phyloP scores from a whole-genome alignment of 2,888 invertebrate species.

The Spisula solida region DNA sequence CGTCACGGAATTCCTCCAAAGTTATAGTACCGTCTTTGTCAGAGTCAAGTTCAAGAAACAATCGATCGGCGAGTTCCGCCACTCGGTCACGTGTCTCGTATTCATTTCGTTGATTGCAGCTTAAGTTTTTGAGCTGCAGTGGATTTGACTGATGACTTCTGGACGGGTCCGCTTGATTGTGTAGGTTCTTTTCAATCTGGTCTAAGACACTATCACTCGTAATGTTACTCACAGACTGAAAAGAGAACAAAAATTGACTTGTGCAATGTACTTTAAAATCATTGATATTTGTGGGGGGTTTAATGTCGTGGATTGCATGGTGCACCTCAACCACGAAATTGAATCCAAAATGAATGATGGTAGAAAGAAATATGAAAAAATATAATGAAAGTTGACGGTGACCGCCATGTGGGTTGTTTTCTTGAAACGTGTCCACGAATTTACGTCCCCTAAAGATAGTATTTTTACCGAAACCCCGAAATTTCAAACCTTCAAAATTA shows the following conservation, averaged over 20 bases:
- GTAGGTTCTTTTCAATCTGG: constrained; percentile 59
- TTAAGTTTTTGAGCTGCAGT: not conserved
- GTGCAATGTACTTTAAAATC: too few relatives aligned
- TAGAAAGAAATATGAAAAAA: too few relatives aligned
- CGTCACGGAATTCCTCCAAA: constrained; percentile 68
- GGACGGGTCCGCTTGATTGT: constrained; percentile 29
- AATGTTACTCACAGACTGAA: constrained; percentile 69
- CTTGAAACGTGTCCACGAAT: too few relatives aligned
- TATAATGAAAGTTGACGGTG: too few relatives aligned
- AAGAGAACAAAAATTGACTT: constrained; percentile 8
- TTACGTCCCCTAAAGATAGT: too few relatives aligned
- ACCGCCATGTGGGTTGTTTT: too few relatives aligned
- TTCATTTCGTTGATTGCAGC: not conserved
- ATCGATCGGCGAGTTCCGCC: constrained; percentile 61
- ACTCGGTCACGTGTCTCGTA: constrained; percentile 58
- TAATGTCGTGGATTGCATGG: too few relatives aligned
- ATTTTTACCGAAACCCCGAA: too few relatives aligned
- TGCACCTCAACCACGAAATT: too few relatives aligned
- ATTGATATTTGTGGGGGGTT: too few relatives aligned
- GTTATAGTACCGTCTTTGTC: constrained; percentile 70
- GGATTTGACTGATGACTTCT: constrained; percentile 5
- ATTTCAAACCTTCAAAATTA: too few relatives aligned
- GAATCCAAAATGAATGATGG: too few relatives aligned
- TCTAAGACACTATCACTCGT: constrained; percentile 55
- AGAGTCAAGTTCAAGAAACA: constrained; percentile 65